Conservation (phyloP, 2,888 invertebrate species). For the Deroplatys truncata region DNA sequence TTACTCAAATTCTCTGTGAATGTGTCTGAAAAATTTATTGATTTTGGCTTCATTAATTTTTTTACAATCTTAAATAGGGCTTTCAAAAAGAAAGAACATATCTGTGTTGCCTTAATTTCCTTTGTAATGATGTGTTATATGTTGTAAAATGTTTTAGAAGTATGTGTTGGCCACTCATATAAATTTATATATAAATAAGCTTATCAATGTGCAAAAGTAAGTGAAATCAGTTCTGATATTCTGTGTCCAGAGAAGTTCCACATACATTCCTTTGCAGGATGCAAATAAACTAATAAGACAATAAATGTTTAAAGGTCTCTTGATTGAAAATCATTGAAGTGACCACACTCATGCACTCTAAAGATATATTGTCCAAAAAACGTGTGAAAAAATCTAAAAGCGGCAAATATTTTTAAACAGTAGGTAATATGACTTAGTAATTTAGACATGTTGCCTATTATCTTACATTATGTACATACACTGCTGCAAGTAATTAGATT, state of each 20-base stretch:
- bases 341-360: neutral
- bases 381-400: neutral
- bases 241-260: neutral
- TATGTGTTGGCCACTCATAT: neutral
- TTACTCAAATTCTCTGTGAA: neutral
- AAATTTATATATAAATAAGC: neutral
- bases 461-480: neutral
- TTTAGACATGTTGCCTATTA: neutral
- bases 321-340: neutral
- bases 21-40: slow-evolving; percentile 1
- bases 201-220: neutral
- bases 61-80: neutral
- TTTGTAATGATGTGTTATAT: slow-evolving; percentile 5
- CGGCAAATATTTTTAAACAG: neutral
- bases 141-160: slow-evolving; percentile 7
- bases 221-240: neutral
- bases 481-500: neutral
- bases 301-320: neutral
- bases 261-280: too few species aligned
- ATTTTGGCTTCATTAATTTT: slow-evolving; percentile 7
- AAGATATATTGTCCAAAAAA: neutral
- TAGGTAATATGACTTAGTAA: neutral
- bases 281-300: neutral
- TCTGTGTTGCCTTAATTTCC: slow-evolving; percentile 2
- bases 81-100: neutral